Percentiles rank a stretch among this genome's conserved stretches.
phyloP scores from a whole-genome alignment of 2,113 vertebrate genomes.

The Silurus asotus region DNA sequence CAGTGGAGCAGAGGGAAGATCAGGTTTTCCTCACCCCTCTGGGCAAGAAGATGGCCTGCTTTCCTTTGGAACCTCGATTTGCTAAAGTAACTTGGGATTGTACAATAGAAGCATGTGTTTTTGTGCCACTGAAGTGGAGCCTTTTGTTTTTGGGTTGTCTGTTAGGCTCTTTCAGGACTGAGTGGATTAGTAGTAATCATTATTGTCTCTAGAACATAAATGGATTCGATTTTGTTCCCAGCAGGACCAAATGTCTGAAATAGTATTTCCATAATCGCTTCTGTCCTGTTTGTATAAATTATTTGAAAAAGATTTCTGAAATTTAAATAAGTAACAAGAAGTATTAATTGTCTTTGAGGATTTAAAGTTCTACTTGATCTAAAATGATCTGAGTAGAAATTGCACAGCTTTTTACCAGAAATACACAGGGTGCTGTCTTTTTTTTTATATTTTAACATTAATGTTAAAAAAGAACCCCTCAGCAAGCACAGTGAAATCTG shows the following conservation, averaged over 20 bases:
- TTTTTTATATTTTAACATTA: background rate
- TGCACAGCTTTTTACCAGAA: too few relatives aligned
- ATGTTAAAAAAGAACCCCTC: background rate
- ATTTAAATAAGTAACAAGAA: too few relatives aligned
- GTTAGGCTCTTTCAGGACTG: background rate
- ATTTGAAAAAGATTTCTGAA: too few relatives aligned
- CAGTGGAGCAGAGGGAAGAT: constrained; percentile 80
- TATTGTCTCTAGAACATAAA: background rate
- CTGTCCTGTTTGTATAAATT: too few relatives aligned
- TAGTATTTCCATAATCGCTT: background rate
- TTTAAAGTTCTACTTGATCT: too few relatives aligned
- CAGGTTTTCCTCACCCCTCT: constrained; percentile 81
- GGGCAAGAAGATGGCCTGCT: constrained; percentile 94
- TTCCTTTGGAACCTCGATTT: constrained; percentile 91
- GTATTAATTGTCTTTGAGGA: too few relatives aligned
- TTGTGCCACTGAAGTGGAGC: background rate
- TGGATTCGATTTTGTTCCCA: background rate
- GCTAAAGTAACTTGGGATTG: constrained; percentile 79
- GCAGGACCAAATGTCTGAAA: background rate
- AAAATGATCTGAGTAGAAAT: too few relatives aligned
- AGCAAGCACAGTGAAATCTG: background rate
- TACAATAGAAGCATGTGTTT: background rate
- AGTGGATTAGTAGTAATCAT: background rate
- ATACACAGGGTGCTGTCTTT: too few relatives aligned
- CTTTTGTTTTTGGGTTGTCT: background rate